Base-by-base conservation (phyloP, 2,888 invertebrate species). In the Heliconius ethilla region DNA sequence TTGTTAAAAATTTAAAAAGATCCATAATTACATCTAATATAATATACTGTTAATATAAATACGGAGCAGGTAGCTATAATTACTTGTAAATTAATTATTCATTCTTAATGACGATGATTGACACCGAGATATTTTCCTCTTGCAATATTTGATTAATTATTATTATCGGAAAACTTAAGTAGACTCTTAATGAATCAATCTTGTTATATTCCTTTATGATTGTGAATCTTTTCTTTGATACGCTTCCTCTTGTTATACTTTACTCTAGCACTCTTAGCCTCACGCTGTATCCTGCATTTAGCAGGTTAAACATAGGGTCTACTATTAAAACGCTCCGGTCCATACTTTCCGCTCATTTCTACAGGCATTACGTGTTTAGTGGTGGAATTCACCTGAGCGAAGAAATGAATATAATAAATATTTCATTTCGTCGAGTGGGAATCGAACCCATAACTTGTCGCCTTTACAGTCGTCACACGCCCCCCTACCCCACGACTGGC, bases 141-240 rank as follows among this genome's bases (percentile, higher is more conserved):
- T 70, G 27, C 51, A 3, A 6, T 55, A 33, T 55, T 70, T 70
- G 10, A 33, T 70, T 33, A 25, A 59, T n/a, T 72, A 59, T 59
- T 72, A 72, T 59, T 72, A 72, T 72, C 51, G 72, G 33, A 33
- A 72, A 33, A 72, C n/a, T 72, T 7, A 59, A 33, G 18, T 51
- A 51, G 11, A 6, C 22, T 37, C 9, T 59, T 63, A 63, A 63
- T 72, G 22, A 63, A 40, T 11, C 25, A 37, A 72, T 59, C n/a
- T 59, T 72, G 15, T n/a, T 72, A n/a, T 33, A 45, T 27, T 27
- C 1, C 0, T 9, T 33, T 66, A 3, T 65, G 29, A 29, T 6
- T 37, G 18, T 59, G 22, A n/a, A 37, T 40, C 10, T 37, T 69
- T 59, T 27, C 15, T 22, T 33, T 55, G 29, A 10, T 59, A 59